Conservation (phyloP, 2,113 vertebrate species). For the Sorex fumeus region DNA sequence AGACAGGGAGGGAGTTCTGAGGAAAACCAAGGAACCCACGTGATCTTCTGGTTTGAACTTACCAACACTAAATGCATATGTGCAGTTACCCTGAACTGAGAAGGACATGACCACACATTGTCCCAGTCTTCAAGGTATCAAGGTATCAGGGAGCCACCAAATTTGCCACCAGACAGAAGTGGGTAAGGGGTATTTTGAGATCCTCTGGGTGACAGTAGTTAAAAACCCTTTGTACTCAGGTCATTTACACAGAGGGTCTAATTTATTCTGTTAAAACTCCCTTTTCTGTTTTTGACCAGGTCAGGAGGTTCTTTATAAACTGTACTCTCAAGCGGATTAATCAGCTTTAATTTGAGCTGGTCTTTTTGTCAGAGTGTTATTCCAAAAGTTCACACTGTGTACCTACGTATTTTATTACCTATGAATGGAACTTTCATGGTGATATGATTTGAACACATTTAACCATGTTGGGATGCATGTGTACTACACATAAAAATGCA, state of each 20-base stretch:
- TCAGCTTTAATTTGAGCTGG: neutral
- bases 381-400: too few species aligned
- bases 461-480: neutral
- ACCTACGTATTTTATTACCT: neutral
- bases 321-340: too few species aligned
- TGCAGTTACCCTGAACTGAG: too few species aligned
- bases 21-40: neutral
- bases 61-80: too few species aligned
- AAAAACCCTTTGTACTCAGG: fast-evolving
- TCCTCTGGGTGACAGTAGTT: neutral
- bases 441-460: neutral
- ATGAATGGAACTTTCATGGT: neutral
- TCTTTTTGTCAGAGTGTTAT: neutral
- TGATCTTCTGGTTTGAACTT: too few species aligned
- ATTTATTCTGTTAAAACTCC: too few species aligned
- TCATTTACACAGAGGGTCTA: too few species aligned
- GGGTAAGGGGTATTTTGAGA: neutral
- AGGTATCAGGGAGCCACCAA: neutral
- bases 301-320: too few species aligned
- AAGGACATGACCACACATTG: neutral
- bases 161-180: neutral
- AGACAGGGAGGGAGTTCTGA: neutral
- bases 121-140: neutral
- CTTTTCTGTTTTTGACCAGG: too few species aligned
- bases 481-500: too few species aligned